Conservation (phyloP, 2,888 invertebrate species). For the Tiphia femorata region DNA sequence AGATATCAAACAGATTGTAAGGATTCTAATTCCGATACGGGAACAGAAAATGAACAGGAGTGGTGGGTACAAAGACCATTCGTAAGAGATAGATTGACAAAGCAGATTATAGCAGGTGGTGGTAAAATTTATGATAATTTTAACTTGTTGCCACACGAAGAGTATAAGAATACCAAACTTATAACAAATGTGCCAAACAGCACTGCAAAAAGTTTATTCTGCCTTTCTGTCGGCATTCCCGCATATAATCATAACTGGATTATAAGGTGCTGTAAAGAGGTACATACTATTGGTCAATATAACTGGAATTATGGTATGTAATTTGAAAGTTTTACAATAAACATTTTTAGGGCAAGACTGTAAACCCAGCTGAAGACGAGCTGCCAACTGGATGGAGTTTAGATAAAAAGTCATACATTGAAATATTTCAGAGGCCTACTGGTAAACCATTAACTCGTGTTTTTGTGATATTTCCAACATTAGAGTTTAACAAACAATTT, state of each 20-base stretch:
- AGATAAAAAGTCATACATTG: conserved; percentile 68
- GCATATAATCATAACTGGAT: conserved; percentile 80
- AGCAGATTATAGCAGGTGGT: conserved; percentile 75
- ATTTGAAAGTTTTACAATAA: not conserved
- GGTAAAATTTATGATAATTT: conserved; percentile 74
- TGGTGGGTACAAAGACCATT: conserved; percentile 71
- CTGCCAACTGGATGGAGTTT: conserved; percentile 77
- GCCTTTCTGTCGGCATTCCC: conserved; percentile 77
- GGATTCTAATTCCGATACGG: conserved; percentile 67
- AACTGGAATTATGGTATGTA: not conserved
- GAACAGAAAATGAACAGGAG: conserved; percentile 73
- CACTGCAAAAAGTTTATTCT: conserved; percentile 82
- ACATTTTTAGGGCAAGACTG: conserved; percentile 55
- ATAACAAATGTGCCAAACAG: conserved; percentile 80
- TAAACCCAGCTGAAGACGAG: conserved; percentile 70
- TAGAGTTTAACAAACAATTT: conserved; percentile 70
- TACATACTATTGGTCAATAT: conserved; percentile 14
- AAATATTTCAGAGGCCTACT: conserved; percentile 56
- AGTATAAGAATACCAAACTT: conserved; percentile 72
- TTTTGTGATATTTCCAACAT: conserved; percentile 52
- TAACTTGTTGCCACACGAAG: conserved; percentile 72
- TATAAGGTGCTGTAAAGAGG: conserved; percentile 73
- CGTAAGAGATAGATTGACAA: conserved; percentile 73
- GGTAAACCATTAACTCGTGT: conserved; percentile 56
- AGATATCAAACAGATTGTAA: conserved; percentile 55